Base-by-base conservation (phyloP, 1,140 invertebrate species). In the Hylyphantes graminicola region DNA sequence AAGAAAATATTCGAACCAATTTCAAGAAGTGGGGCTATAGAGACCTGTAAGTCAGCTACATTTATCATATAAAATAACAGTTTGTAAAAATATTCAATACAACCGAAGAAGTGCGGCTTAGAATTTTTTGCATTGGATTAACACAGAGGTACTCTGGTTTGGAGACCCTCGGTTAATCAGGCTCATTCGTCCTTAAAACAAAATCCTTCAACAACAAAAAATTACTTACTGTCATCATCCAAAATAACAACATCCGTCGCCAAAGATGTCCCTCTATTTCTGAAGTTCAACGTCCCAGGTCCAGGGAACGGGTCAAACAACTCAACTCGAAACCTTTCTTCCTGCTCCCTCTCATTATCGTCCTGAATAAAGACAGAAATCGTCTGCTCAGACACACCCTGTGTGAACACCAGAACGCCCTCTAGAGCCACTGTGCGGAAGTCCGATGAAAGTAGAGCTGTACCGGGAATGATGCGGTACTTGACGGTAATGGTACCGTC, bases 291-390 rank as follows among this genome's bases (percentile, higher is more conserved):
- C 7, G n/a, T n/a, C 7, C 75, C 75, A 0, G 57, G 57, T n/a
- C 12, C 59, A 9, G 57, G 50, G n/a, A 8, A 11, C 5, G 50
- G 50, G 0, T 77, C 61, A 12, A 64, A 11, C 59, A 77, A 15
- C 12, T 53, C 13, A 3, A 77, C 50, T 50, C 51, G 12, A 48
- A 77, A 77, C 10, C 4, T 77, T 13, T 64, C 35, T 3, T 7
- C 11, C 9, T 35, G 7, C 19, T 77, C 75, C 0, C 48, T 17
- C 12, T 19, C 13, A 12, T 65, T 13, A 86, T 93, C 92, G 87
- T 93, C 92, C 64, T 91, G 90, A 73, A 93, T 93, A 0, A 90
- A 89, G 82, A 93, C 92, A 86, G 92, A 91, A 59, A 93, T 90
- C 57, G 88, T 88, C 80, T 91, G 90, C 2, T 86, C 86, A 6